Conservation (phyloP, 2,888 invertebrate species). For the Epinotia bilunana region DNA sequence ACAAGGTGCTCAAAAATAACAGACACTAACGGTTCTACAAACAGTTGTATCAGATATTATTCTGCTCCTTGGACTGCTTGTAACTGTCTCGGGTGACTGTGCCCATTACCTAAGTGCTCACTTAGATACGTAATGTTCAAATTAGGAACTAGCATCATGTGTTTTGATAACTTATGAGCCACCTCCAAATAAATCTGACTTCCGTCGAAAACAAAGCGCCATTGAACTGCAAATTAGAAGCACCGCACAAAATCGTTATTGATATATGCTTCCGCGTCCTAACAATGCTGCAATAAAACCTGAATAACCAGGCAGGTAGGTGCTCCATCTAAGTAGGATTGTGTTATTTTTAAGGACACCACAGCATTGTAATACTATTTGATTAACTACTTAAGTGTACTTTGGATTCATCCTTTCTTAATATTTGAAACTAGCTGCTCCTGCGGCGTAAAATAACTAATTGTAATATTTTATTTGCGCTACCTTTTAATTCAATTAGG, state of each 20-base stretch:
- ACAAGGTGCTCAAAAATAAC: too few species aligned
- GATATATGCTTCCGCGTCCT: constrained; percentile 36
- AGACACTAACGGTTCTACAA: too few species aligned
- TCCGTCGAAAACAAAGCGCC: constrained; percentile 51
- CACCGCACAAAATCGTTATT: constrained; percentile 51
- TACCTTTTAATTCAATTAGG: not conserved
- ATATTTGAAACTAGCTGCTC: not conserved
- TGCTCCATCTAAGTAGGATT: not conserved
- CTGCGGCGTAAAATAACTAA: not conserved
- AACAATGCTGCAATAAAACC: constrained; percentile 33
- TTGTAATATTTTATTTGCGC: not conserved
- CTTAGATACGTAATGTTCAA: too few species aligned
- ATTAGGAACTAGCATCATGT: not conserved
- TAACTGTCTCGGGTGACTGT: too few species aligned
- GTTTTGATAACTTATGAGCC: constrained; percentile 9
- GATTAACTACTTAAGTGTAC: not conserved
- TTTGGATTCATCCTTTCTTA: not conserved
- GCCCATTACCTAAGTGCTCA: too few species aligned
- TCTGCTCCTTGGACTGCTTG: too few species aligned
- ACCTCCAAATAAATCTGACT: constrained; percentile 36
- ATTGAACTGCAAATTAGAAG: constrained; percentile 53
- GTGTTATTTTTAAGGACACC: not conserved
- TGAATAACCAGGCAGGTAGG: not conserved
- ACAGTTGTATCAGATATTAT: too few species aligned
- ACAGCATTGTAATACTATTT: not conserved